Base-by-base conservation (phyloP, 2,113 vertebrate genomes). In the Monopterus albus region DNA sequence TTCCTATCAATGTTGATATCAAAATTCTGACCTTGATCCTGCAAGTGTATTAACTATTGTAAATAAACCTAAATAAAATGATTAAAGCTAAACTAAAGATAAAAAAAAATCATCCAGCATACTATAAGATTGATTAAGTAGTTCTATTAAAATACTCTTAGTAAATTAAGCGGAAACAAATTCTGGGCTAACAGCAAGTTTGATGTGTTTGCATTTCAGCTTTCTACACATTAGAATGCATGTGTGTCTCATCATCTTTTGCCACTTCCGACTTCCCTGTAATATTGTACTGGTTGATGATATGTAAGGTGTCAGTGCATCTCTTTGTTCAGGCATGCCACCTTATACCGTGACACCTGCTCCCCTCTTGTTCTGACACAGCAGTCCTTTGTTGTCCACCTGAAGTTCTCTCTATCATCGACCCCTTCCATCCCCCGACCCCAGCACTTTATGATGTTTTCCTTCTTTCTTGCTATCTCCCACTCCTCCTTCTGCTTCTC, bases 311-410 rank as follows among this genome's bases (percentile, higher is more conserved):
- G 28, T 18, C 47, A 18, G 56, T 73, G 73, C 62, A 9, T 62
- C 57, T 0, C 79, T 36, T 56, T 75, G 70, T 84, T 51, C 25
- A n/a, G 12, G 3, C 11, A 51, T 13, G 9, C 73, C 79, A 65
- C 26, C 8, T 23, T n/a, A 70, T 42, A 56, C 72, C 33, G 29
- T 76, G 75, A 72, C 51, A 39, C 38, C 40, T 9, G 46, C 33
- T 11, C 23, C 35, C 63, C 29, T 46, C 35, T n/a, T n/a, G n/a
- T n/a, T n/a, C 57, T 13, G 0, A 0, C 39, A 25, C 12, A 14
- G 14, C 14, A 20, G 4, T 3, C 4, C 42, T 53, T 29, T 47
- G 20, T 25, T 1, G 7, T 47, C 9, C 52, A 42, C 25, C 53
- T 6, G 43, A 15, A 31, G 29, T 21, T 17, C 6, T 11, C 17